A percentile compares a stretch with the other conserved stretches of the same genome.
phyloP scores from a whole-genome alignment of 1,140 invertebrate genomes.

The Euura lappo region DNA sequence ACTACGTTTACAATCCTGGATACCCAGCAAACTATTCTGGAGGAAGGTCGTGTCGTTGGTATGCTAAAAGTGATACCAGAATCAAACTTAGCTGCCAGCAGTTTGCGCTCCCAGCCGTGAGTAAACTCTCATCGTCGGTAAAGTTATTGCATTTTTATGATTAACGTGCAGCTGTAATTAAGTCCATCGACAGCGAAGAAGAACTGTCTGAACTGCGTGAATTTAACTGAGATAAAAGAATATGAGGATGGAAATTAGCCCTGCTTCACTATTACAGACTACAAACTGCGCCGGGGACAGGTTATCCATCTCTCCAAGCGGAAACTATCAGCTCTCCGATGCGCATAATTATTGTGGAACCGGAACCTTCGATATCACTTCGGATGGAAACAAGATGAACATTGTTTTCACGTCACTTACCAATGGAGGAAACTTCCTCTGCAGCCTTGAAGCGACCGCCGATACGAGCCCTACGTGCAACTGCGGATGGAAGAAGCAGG shows the following conservation, averaged over 20 bases:
- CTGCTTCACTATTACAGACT: slow-evolving; percentile 38
- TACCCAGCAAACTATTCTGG: slow-evolving; percentile 57
- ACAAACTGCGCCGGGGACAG: slow-evolving; percentile 55
- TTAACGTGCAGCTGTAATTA: too few relatives aligned
- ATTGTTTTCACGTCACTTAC: slow-evolving; percentile 50
- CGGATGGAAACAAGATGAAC: slow-evolving; percentile 52
- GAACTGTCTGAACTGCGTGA: not conserved
- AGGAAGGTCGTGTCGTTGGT: slow-evolving; percentile 60
- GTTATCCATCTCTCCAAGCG: slow-evolving; percentile 57
- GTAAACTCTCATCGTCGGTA: not conserved
- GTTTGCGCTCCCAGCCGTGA: slow-evolving; percentile 61
- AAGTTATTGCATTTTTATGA: not conserved
- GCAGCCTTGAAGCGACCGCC: slow-evolving; percentile 51
- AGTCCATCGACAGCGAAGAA: not conserved
- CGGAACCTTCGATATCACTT: slow-evolving; percentile 53
- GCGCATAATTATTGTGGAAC: slow-evolving; percentile 63
- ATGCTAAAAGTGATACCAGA: slow-evolving; percentile 54
- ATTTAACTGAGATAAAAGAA: slow-evolving; percentile 8
- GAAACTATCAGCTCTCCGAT: slow-evolving; percentile 51
- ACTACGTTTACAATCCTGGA: slow-evolving; percentile 58
- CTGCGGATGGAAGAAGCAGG: slow-evolving; percentile 65
- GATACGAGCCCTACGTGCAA: slow-evolving; percentile 44
- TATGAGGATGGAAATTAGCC: too few relatives aligned
- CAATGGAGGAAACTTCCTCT: slow-evolving; percentile 59
- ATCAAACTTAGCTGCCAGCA: slow-evolving; percentile 53